A percentile compares a stretch with the other conserved stretches of the same genome.
phyloP scores from a whole-genome alignment of 2,888 invertebrate species.

The Eristalis arbustorum region DNA sequence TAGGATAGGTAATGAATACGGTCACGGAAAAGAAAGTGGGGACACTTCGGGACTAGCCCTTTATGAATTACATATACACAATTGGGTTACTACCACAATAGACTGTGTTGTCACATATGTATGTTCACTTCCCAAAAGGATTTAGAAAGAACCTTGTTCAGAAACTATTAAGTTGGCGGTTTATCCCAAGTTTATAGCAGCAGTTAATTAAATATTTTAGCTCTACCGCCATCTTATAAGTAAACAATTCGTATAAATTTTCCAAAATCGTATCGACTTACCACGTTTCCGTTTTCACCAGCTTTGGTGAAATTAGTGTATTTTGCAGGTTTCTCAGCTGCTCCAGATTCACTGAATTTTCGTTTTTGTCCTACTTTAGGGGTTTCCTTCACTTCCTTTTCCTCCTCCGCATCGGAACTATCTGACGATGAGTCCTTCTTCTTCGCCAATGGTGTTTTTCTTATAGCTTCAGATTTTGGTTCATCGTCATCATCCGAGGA shows the following conservation, averaged over 20 bases:
- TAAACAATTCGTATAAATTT: too few relatives aligned
- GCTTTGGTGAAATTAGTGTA: conserved; percentile 88
- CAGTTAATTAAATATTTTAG: too few relatives aligned
- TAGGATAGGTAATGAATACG: too few relatives aligned
- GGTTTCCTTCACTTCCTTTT: neutral
- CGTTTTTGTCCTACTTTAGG: conserved; percentile 78
- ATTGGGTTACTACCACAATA: too few relatives aligned
- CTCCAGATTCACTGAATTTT: conserved; percentile 77
- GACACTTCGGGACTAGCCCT: too few relatives aligned
- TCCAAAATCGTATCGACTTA: conserved; percentile 2
- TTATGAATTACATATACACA: too few relatives aligned
- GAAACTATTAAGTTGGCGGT: too few relatives aligned
- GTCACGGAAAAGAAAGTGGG: too few relatives aligned
- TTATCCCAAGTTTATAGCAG: too few relatives aligned
- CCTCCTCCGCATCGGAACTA: conserved; percentile 72
- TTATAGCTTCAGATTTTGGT: conserved; percentile 64
- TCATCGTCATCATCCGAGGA: conserved; percentile 80
- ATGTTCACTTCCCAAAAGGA: too few relatives aligned
- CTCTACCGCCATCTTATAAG: neutral
- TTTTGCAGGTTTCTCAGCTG: conserved; percentile 78
- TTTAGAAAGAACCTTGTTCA: too few relatives aligned
- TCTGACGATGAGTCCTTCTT: conserved; percentile 79
- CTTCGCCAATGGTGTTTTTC: conserved; percentile 65
- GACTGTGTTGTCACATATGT: too few relatives aligned
- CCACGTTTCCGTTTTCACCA: conserved; percentile 71